Evolutionary conservation across 2,888 invertebrate species (phyloP).

Genomic region (Drosophila maculinotata): DNA sequence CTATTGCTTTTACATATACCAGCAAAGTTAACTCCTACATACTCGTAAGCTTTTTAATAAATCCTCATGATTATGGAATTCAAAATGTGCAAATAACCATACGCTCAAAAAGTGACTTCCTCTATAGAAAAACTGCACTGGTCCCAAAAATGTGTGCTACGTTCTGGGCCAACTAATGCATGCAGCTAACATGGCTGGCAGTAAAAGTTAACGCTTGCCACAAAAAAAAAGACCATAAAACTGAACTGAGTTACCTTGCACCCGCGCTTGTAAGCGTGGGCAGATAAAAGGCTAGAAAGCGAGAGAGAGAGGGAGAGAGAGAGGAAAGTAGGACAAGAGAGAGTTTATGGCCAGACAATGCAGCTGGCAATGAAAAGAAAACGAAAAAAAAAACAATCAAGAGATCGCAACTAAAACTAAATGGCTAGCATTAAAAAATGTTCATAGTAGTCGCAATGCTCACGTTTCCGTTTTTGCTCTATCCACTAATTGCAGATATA

Average conservation of each 20-base stretch:
- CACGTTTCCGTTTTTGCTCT: conserved; percentile 27
- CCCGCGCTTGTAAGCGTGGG: no score
- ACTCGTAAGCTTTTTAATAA: conserved; percentile 15
- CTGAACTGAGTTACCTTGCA: conserved; percentile 32
- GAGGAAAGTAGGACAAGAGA: background rate
- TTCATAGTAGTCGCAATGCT: conserved; percentile 10
- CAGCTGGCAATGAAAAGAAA: conserved; percentile 22
- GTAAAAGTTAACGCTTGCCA: conserved; percentile 43
- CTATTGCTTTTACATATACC: conserved; percentile 1
- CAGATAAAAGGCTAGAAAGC: no score
- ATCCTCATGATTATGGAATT: conserved; percentile 34
- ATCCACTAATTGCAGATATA: conserved; percentile 84
- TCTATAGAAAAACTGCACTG: background rate
- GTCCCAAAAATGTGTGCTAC: conserved; percentile 17
- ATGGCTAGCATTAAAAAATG: conserved; percentile 53
- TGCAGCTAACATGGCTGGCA: conserved; percentile 26
- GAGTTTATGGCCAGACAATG: conserved; percentile 28
- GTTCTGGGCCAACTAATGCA: conserved; percentile 27
- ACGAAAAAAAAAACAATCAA: conserved; percentile 17
- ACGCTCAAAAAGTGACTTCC: background rate
- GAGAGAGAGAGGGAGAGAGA: background rate
- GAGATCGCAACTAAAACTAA: conserved; percentile 41
- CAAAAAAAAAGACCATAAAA: conserved; percentile 40
- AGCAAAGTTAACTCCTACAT: background rate
- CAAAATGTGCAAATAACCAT: conserved; percentile 1